Evolutionary conservation across 2,888 invertebrate genomes (phyloP).

Genomic region (Agrotis segetum): DNA sequence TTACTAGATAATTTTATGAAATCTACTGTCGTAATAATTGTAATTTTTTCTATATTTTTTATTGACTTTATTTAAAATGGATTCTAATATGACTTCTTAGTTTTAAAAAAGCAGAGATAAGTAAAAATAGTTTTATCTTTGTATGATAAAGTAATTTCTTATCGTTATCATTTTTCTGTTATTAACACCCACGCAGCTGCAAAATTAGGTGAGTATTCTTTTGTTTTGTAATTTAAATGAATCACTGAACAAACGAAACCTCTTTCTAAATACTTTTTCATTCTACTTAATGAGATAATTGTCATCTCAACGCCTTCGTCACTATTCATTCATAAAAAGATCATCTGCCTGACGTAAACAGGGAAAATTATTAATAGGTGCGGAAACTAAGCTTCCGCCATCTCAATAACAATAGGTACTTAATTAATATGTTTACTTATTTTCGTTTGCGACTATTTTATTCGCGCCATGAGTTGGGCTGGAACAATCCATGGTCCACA

Average conservation of each 20-base stretch:
- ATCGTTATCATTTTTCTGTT: neutral
- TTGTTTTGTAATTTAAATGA: neutral
- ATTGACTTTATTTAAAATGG: neutral
- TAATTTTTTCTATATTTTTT: neutral
- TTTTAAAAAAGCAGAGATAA: neutral
- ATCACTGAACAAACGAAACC: neutral
- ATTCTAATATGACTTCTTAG: neutral
- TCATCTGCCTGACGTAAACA: constrained; percentile 5
- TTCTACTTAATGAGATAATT: neutral
- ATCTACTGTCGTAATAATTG: too few species aligned
- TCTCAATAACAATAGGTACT: neutral
- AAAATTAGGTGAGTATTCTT: constrained; percentile 2
- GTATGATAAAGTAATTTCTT: neutral
- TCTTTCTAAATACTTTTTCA: neutral
- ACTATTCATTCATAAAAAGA: constrained; percentile 23
- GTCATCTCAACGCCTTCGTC: neutral
- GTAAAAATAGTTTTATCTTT: neutral
- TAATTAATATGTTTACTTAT: neutral
- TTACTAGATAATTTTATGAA: too few species aligned
- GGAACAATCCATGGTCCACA: too few species aligned
- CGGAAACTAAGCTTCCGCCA: neutral
- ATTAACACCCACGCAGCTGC: neutral
- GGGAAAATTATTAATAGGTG: constrained; percentile 16
- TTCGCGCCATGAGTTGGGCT: too few species aligned
- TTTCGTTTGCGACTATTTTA: neutral